Base-by-base conservation (phyloP, 2,797 vertebrate genomes). In the Mallotus villosus region DNA sequence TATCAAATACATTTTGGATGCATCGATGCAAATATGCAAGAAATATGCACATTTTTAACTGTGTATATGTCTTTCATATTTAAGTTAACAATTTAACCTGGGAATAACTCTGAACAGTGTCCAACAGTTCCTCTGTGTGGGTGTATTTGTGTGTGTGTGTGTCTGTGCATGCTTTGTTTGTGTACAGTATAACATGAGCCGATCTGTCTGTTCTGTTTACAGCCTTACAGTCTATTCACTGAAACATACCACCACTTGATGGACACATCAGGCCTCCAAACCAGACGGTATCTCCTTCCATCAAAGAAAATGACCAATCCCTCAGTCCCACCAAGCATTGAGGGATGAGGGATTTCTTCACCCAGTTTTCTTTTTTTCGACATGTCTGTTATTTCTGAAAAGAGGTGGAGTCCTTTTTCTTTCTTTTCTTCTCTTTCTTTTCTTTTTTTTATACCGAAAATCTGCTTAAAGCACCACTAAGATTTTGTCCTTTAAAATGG, bases 391-490 rank as follows among this genome's bases (percentile, higher is more conserved):
- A 49, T 74, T 80, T 80, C 70, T 70, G 49, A 73, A 37, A 67
- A 73, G 69, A 41, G 49, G 70, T 58, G 62, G 58, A 69, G 78
- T 79, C 61, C 57, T 34, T 46, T 72, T 46, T 67, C n/a, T n/a
- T 67, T 73, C 64, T 75, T 73, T 73, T 37, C 32, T 68, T 61
- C 46, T 71, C 72, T 58, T 5, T 71, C 46, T 25, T 21, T 67
- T 60, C 49, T 64, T 34, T 62, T 76, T 67, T 75, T 60, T n/a
- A 12, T 34, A 2, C 16, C 65, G 63, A 65, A 80, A 86, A 82
- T 86, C 75, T 81, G 79, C 82, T 84, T 86, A 82, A 80, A 84
- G 78, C 81, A 78, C 74, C 71, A 77, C 78, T 77, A 70, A n/a
- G 60, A 82, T 82, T 89, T 86, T 34, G 4, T 70, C 70, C 68